Evolutionary conservation across 2,888 invertebrate genomes (phyloP).

Genomic region (Dascillus cervinus): DNA sequence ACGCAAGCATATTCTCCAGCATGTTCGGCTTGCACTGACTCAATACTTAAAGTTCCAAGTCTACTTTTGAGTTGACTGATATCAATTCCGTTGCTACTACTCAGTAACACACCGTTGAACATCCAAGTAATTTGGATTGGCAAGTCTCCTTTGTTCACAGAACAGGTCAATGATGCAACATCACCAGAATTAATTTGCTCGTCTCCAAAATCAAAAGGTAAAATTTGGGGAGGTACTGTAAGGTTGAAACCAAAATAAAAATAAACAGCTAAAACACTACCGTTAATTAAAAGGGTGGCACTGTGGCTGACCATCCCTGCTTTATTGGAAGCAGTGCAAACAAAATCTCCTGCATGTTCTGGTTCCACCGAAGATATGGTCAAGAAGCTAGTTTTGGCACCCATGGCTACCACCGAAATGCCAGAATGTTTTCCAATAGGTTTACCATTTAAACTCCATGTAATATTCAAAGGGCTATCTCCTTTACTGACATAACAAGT

Average conservation of each 20-base stretch:
- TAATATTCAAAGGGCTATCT: slow-evolving; percentile 57
- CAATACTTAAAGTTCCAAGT: slow-evolving; percentile 56
- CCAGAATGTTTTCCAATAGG: slow-evolving; percentile 38
- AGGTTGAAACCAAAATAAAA: slow-evolving; percentile 9
- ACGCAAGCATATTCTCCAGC: slow-evolving; percentile 57
- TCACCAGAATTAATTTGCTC: slow-evolving; percentile 49
- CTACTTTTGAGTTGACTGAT: slow-evolving; percentile 52
- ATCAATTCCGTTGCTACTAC: slow-evolving; percentile 48
- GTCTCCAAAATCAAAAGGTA: slow-evolving; percentile 65
- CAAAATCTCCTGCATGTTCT: slow-evolving; percentile 56
- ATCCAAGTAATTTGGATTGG: slow-evolving; percentile 71
- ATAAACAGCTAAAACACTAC: slow-evolving; percentile 25
- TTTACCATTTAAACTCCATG: slow-evolving; percentile 50
- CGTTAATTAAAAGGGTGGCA: slow-evolving; percentile 43
- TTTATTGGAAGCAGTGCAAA: slow-evolving; percentile 54
- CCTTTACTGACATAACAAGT: slow-evolving; percentile 65
- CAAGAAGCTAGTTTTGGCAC: slow-evolving; percentile 47
- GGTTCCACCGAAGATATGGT: slow-evolving; percentile 55
- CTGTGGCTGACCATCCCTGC: slow-evolving; percentile 35
- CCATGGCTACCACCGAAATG: slow-evolving; percentile 46
- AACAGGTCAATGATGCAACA: slow-evolving; percentile 45
- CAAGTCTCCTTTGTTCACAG: slow-evolving; percentile 68
- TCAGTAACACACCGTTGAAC: slow-evolving; percentile 44
- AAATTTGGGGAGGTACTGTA: slow-evolving; percentile 62
- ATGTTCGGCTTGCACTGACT: slow-evolving; percentile 52